phyloP scores from a whole-genome alignment of 2,113 vertebrate genomes.

The Butorides virescens region DNA sequence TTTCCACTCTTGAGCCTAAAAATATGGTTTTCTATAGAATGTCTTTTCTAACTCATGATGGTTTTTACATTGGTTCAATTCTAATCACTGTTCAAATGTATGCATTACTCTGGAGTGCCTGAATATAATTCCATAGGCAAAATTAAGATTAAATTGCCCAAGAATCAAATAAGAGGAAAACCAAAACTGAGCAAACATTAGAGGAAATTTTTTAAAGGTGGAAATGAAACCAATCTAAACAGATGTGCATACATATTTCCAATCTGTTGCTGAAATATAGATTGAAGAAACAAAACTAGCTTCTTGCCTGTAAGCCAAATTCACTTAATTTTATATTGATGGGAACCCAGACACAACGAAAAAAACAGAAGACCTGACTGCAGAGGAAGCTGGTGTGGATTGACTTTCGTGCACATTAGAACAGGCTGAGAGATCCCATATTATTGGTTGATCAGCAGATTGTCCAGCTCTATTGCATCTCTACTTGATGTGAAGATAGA shows the following conservation, averaged over 20 bases:
- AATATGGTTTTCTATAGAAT: background rate
- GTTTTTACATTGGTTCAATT: background rate
- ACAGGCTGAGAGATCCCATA: rapidly evolving
- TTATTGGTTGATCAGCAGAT: background rate
- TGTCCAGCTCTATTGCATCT: background rate
- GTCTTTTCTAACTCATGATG: background rate
- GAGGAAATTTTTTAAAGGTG: background rate
- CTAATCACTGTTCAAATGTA: background rate
- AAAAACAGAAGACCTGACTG: background rate
- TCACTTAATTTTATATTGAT: background rate
- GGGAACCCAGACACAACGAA: background rate
- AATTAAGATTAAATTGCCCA: background rate
- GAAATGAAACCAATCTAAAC: background rate
- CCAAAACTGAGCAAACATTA: background rate
- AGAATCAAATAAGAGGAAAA: background rate
- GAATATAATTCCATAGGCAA: background rate
- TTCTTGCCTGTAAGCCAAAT: background rate
- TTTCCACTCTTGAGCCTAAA: background rate
- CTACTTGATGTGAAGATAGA: background rate
- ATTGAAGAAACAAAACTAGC: background rate
- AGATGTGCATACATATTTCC: background rate
- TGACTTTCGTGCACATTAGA: background rate
- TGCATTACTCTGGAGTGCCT: background rate
- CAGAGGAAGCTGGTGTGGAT: background rate
- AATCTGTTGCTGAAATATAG: background rate